Evolutionary conservation across 2,797 vertebrate genomes (phyloP), one percentile per base, ranked within the genome.

Genomic region (Vipera latastei): DNA sequence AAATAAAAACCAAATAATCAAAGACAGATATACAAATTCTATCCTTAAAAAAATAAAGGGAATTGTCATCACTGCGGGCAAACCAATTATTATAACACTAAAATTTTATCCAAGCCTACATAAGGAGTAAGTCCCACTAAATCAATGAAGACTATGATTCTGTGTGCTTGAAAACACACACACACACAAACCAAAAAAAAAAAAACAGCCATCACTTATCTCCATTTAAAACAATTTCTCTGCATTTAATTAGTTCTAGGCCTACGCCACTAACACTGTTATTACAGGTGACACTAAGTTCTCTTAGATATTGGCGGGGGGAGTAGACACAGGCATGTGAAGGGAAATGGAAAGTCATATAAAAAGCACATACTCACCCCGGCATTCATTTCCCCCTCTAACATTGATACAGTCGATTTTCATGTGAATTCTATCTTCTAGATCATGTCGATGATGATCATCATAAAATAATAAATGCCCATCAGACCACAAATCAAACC

Each of bases 401-500:
- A 99, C 98, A 96, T 99, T 99, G 93, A 99, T 99, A 97, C 99
- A 99, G 93, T 99, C 98, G 73, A 99, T 97, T 89, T 97, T 97
- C 98, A 99, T 99, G 97, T 99, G 98, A 94, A 99, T 98, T 96
- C 98, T 98, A 87, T 99, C 99, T 95, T 99, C 99, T 95, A 99
- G 95, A 94, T 98, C 98, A 16, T 96, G 97, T 9, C 98, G 97
- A 13, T 98, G 98, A 92, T 99, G 98, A 92, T 99, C 98, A 59
- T 98, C 98, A 6, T 99, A 99, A 97, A 99, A 99, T 92, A 99
- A 97, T 22, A 99, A 97, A 28, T 98, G 98, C 26, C 99, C 99
- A 44, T 99, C 98, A 55, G 98, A 98, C 98, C 98, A 99, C 87
- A 99, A 95, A 95, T 99, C 99, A 97, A 99, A 99, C 99, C 99